Evolutionary conservation across 1,140 invertebrate species (phyloP).

Genomic region (Batillaria attramentaria): DNA sequence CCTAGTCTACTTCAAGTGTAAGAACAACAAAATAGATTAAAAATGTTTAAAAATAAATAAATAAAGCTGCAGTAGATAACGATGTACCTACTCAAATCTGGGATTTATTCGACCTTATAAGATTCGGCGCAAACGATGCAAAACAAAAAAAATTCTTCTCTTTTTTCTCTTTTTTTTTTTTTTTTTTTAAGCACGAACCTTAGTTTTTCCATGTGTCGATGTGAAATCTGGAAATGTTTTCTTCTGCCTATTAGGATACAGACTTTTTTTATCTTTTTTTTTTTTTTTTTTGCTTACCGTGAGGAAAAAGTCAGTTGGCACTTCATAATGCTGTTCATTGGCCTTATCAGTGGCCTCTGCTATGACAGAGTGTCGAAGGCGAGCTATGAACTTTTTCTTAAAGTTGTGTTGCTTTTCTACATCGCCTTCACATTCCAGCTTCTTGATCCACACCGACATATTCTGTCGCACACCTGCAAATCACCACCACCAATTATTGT

Average conservation of each 20-base stretch:
- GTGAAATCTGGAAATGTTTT: too few relatives aligned
- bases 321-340: slow-evolving; percentile 68
- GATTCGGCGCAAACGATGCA: neutral
- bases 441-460: slow-evolving; percentile 54
- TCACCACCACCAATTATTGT: too few relatives aligned
- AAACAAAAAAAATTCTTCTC: neutral
- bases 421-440: slow-evolving; percentile 61
- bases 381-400: slow-evolving; percentile 60
- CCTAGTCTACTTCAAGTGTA: too few relatives aligned
- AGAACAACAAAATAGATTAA: too few relatives aligned
- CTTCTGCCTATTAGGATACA: too few relatives aligned
- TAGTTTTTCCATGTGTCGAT: neutral
- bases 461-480: slow-evolving; percentile 58
- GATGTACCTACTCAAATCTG: neutral
- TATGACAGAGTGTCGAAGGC: slow-evolving; percentile 53
- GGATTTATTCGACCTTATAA: neutral
- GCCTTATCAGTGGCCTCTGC: slow-evolving; percentile 65
- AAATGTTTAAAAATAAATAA: too few relatives aligned
- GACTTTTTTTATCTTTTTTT: too few relatives aligned
- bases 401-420: slow-evolving; percentile 61
- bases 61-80: too few relatives aligned
- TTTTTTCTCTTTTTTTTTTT: neutral
- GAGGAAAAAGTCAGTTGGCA: slow-evolving; percentile 64
- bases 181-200: neutral
- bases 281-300: slow-evolving; percentile 46